Evolutionary conservation across 2,888 invertebrate genomes (phyloP), one percentile per base, ranked within the genome.

Genomic region (Catocala sponsa): DNA sequence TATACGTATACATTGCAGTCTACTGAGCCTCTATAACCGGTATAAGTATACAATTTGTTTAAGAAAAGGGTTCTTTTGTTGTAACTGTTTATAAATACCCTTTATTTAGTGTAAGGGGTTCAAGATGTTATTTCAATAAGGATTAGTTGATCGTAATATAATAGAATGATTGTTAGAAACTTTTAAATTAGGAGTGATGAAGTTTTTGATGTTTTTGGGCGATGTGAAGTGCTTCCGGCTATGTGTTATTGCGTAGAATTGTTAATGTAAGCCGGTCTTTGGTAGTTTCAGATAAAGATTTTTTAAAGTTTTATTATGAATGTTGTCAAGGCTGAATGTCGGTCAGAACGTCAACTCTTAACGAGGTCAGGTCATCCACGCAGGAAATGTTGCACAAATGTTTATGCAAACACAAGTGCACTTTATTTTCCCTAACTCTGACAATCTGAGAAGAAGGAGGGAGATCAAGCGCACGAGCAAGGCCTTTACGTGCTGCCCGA

Each of bases 141-240:
- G 72, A 75, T 77, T 76, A 77, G 58, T 62, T 44, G 53, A 68
- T 76, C 51, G 61, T 68, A 55, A 63, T 70, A 74, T 54, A 73
- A 70, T 69, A 13, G 55, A 63, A 12, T 54, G 46, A 46, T 55
- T 65, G 53, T 71, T 38, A 55, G 13, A 62, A 66, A 59, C 50
- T 60, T 58, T 73, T 25, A 13, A 46, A 13, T 13, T 15, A 46
- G 9, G 35, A n/a, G 49, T 33, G 13, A n/a, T 33, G 12, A 7
- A 25, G 43, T 50, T 50, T 15, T 35, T 50, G n/a, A 48, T 13
- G 41, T 48, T 47, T 59, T 47, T 46, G 25, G 25, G 25, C 11
- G 15, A 38, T 51, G 9, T 35, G 25, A 42, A 48, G 9, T 42
- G 59, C 48, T 59, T 48, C 48, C 59, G 53, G 53, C 35, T 48